phyloP scores from a whole-genome alignment of 1,140 invertebrate species.

The Coboldia fuscipes region DNA sequence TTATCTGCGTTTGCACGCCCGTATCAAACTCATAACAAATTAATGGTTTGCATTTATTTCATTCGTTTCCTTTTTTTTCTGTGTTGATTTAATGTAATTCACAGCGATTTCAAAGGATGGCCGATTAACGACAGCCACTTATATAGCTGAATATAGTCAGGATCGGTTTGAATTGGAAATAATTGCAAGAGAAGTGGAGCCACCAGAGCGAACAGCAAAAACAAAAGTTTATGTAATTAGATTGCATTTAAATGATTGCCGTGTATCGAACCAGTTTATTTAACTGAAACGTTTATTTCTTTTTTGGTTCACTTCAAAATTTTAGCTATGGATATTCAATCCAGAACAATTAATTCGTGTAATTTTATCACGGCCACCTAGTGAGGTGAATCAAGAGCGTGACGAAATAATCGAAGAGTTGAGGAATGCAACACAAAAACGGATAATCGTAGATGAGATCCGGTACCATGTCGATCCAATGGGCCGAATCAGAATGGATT shows the following conservation, averaged over 20 bases:
- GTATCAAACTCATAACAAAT: too few relatives aligned
- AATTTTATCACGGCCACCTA: slow-evolving; percentile 51
- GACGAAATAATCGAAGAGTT: slow-evolving; percentile 46
- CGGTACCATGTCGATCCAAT: slow-evolving; percentile 47
- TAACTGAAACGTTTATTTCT: not conserved
- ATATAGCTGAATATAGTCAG: slow-evolving; percentile 71
- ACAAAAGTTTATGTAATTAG: slow-evolving; percentile 55
- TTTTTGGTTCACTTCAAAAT: slow-evolving; percentile 4
- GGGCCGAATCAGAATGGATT: slow-evolving; percentile 44
- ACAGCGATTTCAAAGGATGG: slow-evolving; percentile 19
- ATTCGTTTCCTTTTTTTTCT: not conserved
- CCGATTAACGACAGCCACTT: slow-evolving; percentile 46
- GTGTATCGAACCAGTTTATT: not conserved
- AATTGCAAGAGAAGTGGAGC: slow-evolving; percentile 55
- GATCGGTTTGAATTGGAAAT: slow-evolving; percentile 67
- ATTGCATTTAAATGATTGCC: not conserved
- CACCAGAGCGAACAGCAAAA: slow-evolving; percentile 52
- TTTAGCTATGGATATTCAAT: slow-evolving; percentile 66
- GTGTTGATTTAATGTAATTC: not conserved
- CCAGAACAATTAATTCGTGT: slow-evolving; percentile 55
- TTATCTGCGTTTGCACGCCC: too few relatives aligned
- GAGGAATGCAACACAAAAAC: slow-evolving; percentile 49
- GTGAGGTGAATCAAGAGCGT: slow-evolving; percentile 42
- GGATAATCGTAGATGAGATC: slow-evolving; percentile 58
- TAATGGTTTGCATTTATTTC: not conserved